Base-by-base conservation (phyloP, 2,888 invertebrate species). In the Parasteatoda lunata region DNA sequence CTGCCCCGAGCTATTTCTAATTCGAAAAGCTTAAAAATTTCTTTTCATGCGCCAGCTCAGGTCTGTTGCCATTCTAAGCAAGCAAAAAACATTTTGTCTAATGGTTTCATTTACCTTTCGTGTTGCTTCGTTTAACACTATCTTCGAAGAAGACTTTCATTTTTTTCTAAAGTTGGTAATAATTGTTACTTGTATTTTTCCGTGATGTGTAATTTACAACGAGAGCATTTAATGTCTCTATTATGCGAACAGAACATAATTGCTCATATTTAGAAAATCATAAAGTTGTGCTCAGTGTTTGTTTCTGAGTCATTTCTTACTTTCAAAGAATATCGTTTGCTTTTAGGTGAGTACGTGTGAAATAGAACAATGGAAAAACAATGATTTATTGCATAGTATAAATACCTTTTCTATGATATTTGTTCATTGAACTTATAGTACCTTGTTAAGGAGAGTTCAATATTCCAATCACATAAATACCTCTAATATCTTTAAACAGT, bases 81-180 rank as follows among this genome's bases (percentile, higher is more conserved):
- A 64, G 51, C 54, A 77, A 64, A 71, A 65, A 73, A 52, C 45
- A 30, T 49, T 13, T 45, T 54, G 66, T 48, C 73, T 84, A 85
- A 85, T 85, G 85, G 85, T 85, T 85, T 64, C 85, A 48, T 85
- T 85, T 80, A 85, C 85, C 85, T 85, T 69, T 75, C 54, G 47
- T 59, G 51, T 66, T 80, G 52, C 72, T 52, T 52, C 72, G 59
- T 66, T 66, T 68, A 13, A 15, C 77, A 71, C 70, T 68, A 68
- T n/a, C 51, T 73, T 66, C 77, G 69, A 54, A 59, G 69, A 71
- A 69, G 85, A 66, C 85, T 76, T 47, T 80, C 76, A 68, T 64
- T 73, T 70, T 71, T 76, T 80, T 13, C 59, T 30, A 30, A 76
- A 80, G 79, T 76, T 54, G 30, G 52, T 76, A 69, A 76, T 80